Evolutionary conservation across 1,140 invertebrate genomes (phyloP), one percentile per base, ranked within the genome.

Genomic region (Paraescarpia echinospica): DNA sequence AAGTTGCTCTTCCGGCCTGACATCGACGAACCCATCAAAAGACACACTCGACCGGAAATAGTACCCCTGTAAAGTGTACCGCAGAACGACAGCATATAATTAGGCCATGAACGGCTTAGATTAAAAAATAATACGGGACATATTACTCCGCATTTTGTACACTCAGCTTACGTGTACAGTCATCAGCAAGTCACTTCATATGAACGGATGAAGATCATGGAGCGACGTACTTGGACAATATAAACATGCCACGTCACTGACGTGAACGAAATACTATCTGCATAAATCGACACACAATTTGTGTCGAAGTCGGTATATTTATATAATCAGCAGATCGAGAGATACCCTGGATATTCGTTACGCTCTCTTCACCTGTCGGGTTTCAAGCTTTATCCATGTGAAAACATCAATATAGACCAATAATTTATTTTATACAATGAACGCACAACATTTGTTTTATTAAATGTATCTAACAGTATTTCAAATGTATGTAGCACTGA

Each of bases 1-100:
- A 94, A 95, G 91, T 90, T 90, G 22, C 90, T 95, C 9, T 95
- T 94, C 90, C 90, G 95, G 92, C 95, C 95, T 18, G 95, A 95
- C 89, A 93, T 95, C 91, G 94, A 95, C 34, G 92, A 92, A 92
- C 92, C 59, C 0, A 92, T 93, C 51, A 91, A 92, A 88, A 14
- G 41, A 34, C 34, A 91, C 90, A 33, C 9, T 22, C 90, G 59
- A 77, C 59, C 9, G 27, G 59, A 77, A 27, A 77, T 77, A 12
- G 59, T 77, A 77, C 59, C 59, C 22, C 59, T 77, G 59, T 77
- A 77, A 31, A 77, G 59, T 41, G 41, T 31, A 77, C 59, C 59
- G 59, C 27, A 77, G 59, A 77, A 22, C 59, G 59, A 77, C 59
- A 77, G 59, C 59, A 18, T 77, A 31, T 77, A 77, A 18, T 77